Evolutionary conservation across 2,888 invertebrate genomes (phyloP), one percentile per base, ranked within the genome.

Genomic region (Plebejus melissa): DNA sequence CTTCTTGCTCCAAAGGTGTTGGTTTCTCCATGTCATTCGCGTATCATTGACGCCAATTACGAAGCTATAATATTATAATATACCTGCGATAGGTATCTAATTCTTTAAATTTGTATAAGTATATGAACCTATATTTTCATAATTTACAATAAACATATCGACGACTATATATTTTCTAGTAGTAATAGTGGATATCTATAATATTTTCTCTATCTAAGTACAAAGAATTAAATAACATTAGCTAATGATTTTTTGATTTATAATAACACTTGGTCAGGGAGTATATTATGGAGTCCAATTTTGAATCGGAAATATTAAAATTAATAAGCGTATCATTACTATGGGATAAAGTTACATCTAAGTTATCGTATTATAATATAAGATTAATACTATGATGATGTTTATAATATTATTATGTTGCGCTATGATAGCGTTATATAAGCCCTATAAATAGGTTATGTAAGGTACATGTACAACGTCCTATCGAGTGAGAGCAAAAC

Each of bases 271-370:
- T 92, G 93, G 93, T 93, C 93, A 88, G 90, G 90, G 88, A 93
- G 91, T 93, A 92, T 93, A 90, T 89, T 93, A 90, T 89, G 90
- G 88, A 88, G 83, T 90, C 92, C 91, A 91, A 91, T 93, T 90
- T 88, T 75, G 57, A 82, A 92, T 92, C 92, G 91, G 93, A 93
- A 90, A 90, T 85, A 90, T 92, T 93, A 93, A 92, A 92, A 92
- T 93, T 93, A 93, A 93, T 93, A 93, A 93, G 93, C 93, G 93
- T 93, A 93, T 91, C 90, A 88, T 89, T 91, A 87, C 91, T 91
- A 90, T 88, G 89, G 91, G 88, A 90, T 90, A 88, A 85, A 80
- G 82, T 86, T 87, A 79, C 75, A 65, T 58, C 79, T 80, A 80
- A 76, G 36, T 78, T 76, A 77, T 71, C 60, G 28, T 72, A 50